Conservation (phyloP, 2,797 vertebrate genomes). For the Arvicola amphibius region DNA sequence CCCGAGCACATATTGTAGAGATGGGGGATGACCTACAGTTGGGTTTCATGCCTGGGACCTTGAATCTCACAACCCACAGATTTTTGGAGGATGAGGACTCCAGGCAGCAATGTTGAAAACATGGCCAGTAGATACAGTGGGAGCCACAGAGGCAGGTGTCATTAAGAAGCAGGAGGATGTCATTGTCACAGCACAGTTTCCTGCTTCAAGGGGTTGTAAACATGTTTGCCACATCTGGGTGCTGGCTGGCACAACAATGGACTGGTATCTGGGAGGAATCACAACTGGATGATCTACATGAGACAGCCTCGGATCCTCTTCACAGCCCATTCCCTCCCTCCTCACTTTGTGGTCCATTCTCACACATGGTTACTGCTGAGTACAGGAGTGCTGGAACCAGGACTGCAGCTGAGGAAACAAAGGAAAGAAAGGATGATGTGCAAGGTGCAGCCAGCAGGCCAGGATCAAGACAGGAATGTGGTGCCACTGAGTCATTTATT, state of each 20-base stretch:
- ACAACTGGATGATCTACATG: neutral
- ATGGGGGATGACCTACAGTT: neutral
- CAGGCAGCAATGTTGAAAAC: conserved; percentile 44
- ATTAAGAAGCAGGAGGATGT: neutral
- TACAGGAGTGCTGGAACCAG: neutral
- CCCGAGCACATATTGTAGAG: neutral
- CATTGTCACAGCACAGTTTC: neutral
- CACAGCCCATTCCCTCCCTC: neutral
- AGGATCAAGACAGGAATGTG: neutral
- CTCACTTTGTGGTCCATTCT: neutral
- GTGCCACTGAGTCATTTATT: no score
- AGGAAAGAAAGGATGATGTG: neutral
- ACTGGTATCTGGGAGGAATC: neutral
- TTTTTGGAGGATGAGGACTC: neutral
- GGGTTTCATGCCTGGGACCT: neutral
- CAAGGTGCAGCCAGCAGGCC: neutral
- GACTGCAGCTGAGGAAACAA: no score
- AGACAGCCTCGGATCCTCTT: neutral
- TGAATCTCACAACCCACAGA: neutral
- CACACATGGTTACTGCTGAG: neutral
- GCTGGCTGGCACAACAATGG: neutral
- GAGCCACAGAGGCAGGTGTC: neutral
- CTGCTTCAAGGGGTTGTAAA: neutral
- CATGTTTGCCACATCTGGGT: neutral
- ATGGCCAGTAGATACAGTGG: conserved; percentile 10